phyloP scores from a whole-genome alignment of 2,113 vertebrate species.

The Meles meles region DNA sequence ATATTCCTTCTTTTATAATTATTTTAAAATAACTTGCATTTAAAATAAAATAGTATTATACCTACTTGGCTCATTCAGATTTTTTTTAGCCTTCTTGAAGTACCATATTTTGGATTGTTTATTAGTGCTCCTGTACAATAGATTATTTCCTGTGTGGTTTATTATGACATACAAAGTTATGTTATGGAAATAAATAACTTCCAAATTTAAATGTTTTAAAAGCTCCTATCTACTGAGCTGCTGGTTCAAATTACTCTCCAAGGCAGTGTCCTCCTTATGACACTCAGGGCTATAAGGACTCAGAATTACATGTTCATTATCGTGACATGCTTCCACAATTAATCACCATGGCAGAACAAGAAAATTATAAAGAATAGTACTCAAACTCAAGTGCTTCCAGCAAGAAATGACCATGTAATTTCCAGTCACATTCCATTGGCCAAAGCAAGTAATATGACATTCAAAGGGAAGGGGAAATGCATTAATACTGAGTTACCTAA shows the following conservation, averaged over 20 bases:
- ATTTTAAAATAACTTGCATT: not conserved
- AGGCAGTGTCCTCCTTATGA: not conserved
- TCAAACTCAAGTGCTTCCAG: not conserved
- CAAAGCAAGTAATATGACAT: not conserved
- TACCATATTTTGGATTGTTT: not conserved
- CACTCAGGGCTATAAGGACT: not conserved
- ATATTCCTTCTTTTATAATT: not conserved
- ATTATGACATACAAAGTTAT: not conserved
- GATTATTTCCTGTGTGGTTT: not conserved
- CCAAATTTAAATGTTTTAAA: not conserved
- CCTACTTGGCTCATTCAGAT: not conserved
- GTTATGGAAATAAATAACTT: not conserved
- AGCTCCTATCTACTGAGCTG: not conserved
- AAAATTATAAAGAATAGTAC: not conserved
- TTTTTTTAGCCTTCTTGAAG: not conserved
- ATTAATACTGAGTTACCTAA: not conserved
- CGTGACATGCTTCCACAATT: not conserved
- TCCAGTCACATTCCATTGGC: not conserved
- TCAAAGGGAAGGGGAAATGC: not conserved
- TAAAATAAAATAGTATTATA: not conserved
- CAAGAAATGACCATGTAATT: not conserved
- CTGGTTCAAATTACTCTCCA: not conserved
- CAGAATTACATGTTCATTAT: not conserved
- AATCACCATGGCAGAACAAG: no score
- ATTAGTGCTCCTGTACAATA: not conserved